These are phyloP conservation scores for Microctonus hyperodae DNA, from an alignment of 2,888 invertebrate species.

Conservation along the genomic window DNA sequence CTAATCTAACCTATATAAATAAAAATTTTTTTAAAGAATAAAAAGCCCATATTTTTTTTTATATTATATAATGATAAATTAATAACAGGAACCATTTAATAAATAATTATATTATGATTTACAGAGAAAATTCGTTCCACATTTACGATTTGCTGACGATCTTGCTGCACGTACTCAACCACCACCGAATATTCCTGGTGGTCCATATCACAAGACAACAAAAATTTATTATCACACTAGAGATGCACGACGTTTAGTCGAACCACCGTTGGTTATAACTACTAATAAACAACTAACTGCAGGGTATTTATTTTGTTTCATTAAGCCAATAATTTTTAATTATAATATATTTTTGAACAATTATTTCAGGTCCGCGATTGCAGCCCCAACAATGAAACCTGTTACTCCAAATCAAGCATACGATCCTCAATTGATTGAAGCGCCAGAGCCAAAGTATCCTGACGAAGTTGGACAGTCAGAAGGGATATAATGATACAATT, in stretches of 20 bases:
- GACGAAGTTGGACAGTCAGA: conserved; percentile 61
- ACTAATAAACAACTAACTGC: conserved; percentile 61
- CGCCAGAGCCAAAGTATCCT: background rate
- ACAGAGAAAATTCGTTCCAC: conserved; percentile 69
- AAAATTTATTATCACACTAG: conserved; percentile 85
- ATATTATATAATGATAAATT: background rate
- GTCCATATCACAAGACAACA: conserved; percentile 78
- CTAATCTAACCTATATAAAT: background rate
- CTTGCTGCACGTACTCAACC: conserved; percentile 81
- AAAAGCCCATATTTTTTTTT: too few relatives aligned
- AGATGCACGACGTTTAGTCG: conserved; percentile 82
- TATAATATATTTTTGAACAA: background rate
- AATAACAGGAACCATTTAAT: background rate
- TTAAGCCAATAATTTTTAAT: conserved; percentile 11
- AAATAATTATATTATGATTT: conserved; percentile 26
- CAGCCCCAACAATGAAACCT: conserved; percentile 47
- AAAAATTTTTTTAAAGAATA: background rate
- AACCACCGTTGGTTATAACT: conserved; percentile 71
- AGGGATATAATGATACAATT: conserved; percentile 58
- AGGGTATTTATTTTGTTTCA: too few relatives aligned
- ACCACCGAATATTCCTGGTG: conserved; percentile 81
- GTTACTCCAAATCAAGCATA: conserved; percentile 69
- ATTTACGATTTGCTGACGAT: conserved; percentile 74
- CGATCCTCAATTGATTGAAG: conserved; percentile 38
- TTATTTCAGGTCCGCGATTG: conserved; percentile 48